Conservation (phyloP, 2,797 vertebrate species). For the Furcifer pardalis region DNA sequence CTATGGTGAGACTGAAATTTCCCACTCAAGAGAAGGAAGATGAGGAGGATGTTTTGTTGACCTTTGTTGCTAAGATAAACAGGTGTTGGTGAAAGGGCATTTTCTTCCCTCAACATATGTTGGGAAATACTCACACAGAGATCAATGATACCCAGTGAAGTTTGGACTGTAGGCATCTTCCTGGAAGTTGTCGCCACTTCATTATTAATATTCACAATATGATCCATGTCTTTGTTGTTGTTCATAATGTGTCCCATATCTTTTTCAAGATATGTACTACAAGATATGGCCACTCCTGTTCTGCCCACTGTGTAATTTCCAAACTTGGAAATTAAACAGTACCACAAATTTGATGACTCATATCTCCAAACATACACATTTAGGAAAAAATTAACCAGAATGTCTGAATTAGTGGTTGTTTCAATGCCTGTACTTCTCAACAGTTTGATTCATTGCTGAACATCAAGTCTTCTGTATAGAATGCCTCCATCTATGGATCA, state of each 20-base stretch:
- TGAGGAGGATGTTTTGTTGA: slow-evolving; percentile 21
- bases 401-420: not conserved
- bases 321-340: not conserved
- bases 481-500: too few species aligned
- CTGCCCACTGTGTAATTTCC: not conserved
- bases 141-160: slow-evolving; percentile 1
- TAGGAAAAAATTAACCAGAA: not conserved
- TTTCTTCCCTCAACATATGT: slow-evolving; percentile 19
- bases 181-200: not conserved
- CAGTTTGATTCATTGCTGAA: not conserved
- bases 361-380: not conserved
- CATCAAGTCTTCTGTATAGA: too few species aligned
- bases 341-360: not conserved
- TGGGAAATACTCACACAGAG: slow-evolving; percentile 4
- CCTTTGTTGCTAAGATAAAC: slow-evolving; percentile 25
- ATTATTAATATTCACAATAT: not conserved
- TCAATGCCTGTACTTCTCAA: not conserved
- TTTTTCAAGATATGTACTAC: not conserved
- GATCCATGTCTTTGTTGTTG: slow-evolving; percentile 9
- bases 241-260: not conserved
- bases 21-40: not conserved
- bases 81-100: slow-evolving; percentile 4
- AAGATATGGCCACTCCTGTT: not conserved
- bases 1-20: slow-evolving; percentile 8
- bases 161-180: slow-evolving; percentile 3